A percentile compares a stretch with the other conserved stretches of the same genome.
Evolutionary conservation across 2,888 invertebrate genomes (phyloP).

Genomic region (Orthosia gothica): DNA sequence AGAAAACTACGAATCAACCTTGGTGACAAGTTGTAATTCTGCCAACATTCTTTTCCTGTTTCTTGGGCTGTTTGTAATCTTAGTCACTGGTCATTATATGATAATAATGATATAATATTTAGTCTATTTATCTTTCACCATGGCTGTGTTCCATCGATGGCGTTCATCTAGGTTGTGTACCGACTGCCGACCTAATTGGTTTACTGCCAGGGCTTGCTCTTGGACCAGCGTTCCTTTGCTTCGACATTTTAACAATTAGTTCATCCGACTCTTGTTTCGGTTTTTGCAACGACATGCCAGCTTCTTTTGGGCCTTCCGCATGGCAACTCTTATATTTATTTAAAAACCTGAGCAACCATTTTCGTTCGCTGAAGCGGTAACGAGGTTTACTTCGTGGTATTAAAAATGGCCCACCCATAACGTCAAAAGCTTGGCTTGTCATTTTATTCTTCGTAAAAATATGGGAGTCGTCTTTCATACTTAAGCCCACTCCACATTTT

Average conservation of each 20-base stretch:
- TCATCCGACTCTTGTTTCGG: neutral
- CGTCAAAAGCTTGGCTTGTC: neutral
- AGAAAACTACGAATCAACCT: conserved; percentile 48
- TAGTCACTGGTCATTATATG: conserved; percentile 24
- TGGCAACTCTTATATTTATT: conserved; percentile 17
- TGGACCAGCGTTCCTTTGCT: neutral
- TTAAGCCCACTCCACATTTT: neutral
- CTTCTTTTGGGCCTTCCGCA: conserved; percentile 10
- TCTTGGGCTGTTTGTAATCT: conserved; percentile 9
- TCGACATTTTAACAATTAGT: neutral
- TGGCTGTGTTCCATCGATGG: neutral
- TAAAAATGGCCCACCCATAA: conserved; percentile 1
- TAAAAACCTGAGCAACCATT: neutral
- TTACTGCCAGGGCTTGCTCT: neutral
- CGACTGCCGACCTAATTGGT: neutral
- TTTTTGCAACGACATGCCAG: neutral
- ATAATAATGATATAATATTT: neutral
- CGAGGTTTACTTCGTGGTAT: conserved; percentile 16
- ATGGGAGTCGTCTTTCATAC: neutral
- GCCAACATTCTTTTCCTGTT: conserved; percentile 58
- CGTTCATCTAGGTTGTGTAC: neutral
- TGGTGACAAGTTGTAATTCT: conserved; percentile 43
- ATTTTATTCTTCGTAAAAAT: neutral
- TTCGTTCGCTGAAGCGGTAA: conserved; percentile 7
- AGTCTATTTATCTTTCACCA: conserved; percentile 8